Evolutionary conservation across 2,797 vertebrate species (phyloP).

Genomic region (Peromyscus aztecus): DNA sequence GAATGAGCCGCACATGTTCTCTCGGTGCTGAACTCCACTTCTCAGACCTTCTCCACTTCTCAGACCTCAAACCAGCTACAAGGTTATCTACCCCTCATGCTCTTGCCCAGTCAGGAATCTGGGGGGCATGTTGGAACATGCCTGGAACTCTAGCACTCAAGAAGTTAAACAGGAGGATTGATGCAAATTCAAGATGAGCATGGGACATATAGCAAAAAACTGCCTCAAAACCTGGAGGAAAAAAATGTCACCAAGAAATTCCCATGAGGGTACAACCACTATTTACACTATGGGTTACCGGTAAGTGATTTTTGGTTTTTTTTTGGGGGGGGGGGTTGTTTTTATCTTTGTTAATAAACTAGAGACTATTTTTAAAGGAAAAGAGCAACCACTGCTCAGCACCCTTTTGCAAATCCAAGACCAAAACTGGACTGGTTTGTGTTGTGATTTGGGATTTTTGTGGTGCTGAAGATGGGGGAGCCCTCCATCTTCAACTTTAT

Average conservation of each 20-base stretch:
- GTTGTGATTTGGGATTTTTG: not conserved
- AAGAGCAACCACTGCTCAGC: not conserved
- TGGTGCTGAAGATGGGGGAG: not conserved
- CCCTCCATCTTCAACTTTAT: not conserved
- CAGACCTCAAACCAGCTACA: not conserved
- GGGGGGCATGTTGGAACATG: not conserved
- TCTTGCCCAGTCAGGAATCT: not conserved
- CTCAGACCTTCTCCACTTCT: not conserved
- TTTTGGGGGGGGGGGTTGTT: not conserved
- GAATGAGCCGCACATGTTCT: not conserved
- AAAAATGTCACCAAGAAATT: not conserved
- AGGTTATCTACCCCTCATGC: not conserved
- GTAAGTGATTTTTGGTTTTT: not conserved
- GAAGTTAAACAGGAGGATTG: not conserved
- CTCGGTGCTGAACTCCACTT: no score
- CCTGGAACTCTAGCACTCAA: not conserved
- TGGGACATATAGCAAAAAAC: not conserved
- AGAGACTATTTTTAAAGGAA: slow-evolving; percentile 8
- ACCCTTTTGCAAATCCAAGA: not conserved
- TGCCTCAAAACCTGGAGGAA: not conserved
- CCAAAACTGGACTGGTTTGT: not conserved
- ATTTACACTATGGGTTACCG: not conserved
- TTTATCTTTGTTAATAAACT: slow-evolving; percentile 18
- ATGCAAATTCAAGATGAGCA: not conserved
- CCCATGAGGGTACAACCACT: not conserved